phyloP scores from a whole-genome alignment of 2,113 vertebrate genomes.

The Diphyllodes magnificus region DNA sequence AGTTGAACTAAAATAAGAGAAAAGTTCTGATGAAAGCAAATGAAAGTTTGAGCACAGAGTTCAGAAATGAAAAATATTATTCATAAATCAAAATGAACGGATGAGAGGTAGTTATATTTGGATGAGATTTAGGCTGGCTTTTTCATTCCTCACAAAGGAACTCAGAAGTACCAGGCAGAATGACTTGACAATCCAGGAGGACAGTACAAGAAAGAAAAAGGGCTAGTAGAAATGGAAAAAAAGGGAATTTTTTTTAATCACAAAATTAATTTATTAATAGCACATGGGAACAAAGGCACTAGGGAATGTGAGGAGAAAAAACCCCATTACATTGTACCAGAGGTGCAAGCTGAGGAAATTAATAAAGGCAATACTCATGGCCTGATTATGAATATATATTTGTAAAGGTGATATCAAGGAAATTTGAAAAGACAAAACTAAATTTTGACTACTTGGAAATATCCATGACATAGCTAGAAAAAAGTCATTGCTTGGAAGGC shows the following conservation, averaged over 20 bases:
- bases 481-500: neutral
- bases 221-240: neutral
- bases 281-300: neutral
- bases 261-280: neutral
- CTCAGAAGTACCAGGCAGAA: neutral
- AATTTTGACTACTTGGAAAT: no score
- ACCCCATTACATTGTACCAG: neutral
- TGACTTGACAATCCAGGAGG: neutral
- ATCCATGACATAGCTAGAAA: no score
- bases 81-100: neutral
- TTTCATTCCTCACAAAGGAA: neutral
- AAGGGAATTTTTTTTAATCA: neutral
- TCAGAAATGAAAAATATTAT: neutral
- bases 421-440: neutral
- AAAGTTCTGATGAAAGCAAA: neutral
- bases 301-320: neutral
- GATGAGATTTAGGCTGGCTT: neutral
- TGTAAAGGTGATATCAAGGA: neutral
- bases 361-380: neutral
- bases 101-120: neutral
- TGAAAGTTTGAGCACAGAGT: neutral
- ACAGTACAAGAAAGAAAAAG: neutral
- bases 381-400: neutral
- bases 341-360: neutral
- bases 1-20: neutral